Evolutionary conservation across 2,797 vertebrate genomes (phyloP), one percentile per base, ranked within the genome.

Genomic region (Saxicola maurus): DNA sequence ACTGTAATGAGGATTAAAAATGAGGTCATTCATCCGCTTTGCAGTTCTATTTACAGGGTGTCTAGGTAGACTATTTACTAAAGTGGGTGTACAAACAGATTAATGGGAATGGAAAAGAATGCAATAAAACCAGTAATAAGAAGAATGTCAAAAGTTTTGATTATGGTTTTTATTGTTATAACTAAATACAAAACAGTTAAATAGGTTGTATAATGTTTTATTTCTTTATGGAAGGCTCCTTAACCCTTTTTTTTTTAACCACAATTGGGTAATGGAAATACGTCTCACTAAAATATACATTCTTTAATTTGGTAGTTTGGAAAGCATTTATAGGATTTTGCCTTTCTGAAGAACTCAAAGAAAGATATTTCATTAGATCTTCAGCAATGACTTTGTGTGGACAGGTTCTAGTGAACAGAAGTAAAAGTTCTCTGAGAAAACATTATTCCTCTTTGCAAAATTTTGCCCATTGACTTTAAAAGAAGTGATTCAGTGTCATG

Each of bases 1-100:
- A 89, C 35, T 83, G 62, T 61, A 89, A 89, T 80, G 57, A 87
- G 90, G 93, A 95, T 93, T 93, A 87, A 94, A 91, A 82, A 43
- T 0, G 30, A 93, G 71, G 85, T 89, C 82, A 82, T 84, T 94
- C 77, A 93, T 93, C 80, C 3, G 43, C 87, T 93, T 91, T 92
- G 38, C 49, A 48, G n/a, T 74, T 79, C 80, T 89, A 48, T 66
- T 91, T 92, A 77, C 68, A 77, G 85, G 49, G 13, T 62, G 38
- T 66, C 81, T 88, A 24, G 7, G 1, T 56, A 51, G 40, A 68
- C 72, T 66, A 62, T 87, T 87, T 93, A 85, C 61, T 67, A 85
- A 90, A 93, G 75, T 87, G 61, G 46, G 13, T 40, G 19, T 46
- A 81, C 3, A 10, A 87, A 65, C 21, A 89, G 82, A 80, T 87